Evolutionary conservation across 2,888 invertebrate genomes (phyloP), one percentile per base, ranked within the genome.

Genomic region (Cordylochernes scorpioides): DNA sequence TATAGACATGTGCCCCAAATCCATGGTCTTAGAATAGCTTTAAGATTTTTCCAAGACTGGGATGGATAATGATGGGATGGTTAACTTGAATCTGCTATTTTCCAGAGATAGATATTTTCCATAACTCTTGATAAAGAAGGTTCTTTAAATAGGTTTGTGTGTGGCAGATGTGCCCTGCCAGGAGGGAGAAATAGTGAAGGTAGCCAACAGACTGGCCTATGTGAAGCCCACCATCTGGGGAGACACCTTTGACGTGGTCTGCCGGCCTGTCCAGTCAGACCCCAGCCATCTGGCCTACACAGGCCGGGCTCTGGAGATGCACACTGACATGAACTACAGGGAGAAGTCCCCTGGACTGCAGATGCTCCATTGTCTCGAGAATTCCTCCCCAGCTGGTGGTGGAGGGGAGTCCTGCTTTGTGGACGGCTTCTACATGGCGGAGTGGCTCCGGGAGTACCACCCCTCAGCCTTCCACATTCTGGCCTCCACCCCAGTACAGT

Each of bases 301-400:
- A 16, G 49, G 48, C 4, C 29, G 43, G 28, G 35, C 44, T 31
- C 39, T 50, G 24, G 46, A 47, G 19, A 44, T 46, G 17, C 50
- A 50, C 32, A 49, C 49, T 4, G 50, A 50, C 31, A 47, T 50
- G 31, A 34, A 37, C 31, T 51, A 51, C 32, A 34, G 50, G 13
- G 51, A 51, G 36, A 49, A 49, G 33, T 45, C 45, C 21, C 50
- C 51, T 5, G 42, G 49, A 5, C 42, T 50, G 35, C 50, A 50
- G 35, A 38, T 49, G 14, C 40, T 50, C 6, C 50, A 49, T 31
- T 50, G 50, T 18, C 39, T 49, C 36, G 31, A 46, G 41, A 44
- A 46, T 6, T 43, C 40, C 17, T 32, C 41, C 25, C 38, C 44
- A 3, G 33, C 28, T 13, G 44, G 45, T 31, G 41, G 41, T 14